Conservation (phyloP, 2,888 invertebrate genomes). For the Cetonia aurata region DNA sequence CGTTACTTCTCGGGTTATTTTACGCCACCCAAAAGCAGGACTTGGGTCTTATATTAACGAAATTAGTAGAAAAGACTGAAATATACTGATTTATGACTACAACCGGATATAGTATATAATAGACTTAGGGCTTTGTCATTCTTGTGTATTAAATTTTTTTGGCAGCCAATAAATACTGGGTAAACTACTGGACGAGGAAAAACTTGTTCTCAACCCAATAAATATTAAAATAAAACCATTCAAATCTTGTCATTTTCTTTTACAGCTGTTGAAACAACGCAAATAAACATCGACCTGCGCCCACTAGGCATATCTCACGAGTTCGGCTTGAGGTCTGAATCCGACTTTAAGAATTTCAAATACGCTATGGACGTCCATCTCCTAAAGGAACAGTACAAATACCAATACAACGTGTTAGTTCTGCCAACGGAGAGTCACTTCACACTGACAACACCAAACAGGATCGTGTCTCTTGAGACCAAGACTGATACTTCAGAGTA, state of each 20-base stretch:
- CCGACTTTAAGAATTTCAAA: conserved; percentile 71
- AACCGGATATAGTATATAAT: too few relatives aligned
- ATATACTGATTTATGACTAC: too few relatives aligned
- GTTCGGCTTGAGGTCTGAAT: conserved; percentile 78
- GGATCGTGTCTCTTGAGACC: conserved; percentile 76
- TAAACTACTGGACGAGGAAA: too few relatives aligned
- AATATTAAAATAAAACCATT: too few relatives aligned
- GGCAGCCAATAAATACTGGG: too few relatives aligned
- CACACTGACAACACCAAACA: conserved; percentile 76
- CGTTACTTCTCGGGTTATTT: too few relatives aligned
- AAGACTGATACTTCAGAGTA: conserved; percentile 52
- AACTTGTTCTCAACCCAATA: too few relatives aligned
- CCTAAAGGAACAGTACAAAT: conserved; percentile 78
- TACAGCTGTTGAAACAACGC: conserved; percentile 60
- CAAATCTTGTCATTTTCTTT: not conserved
- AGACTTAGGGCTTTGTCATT: too few relatives aligned
- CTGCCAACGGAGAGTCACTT: conserved; percentile 76
- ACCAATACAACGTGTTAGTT: conserved; percentile 76
- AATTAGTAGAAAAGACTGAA: too few relatives aligned
- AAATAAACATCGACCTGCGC: conserved; percentile 78
- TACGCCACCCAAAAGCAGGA: too few relatives aligned
- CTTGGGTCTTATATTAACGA: too few relatives aligned
- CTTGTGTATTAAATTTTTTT: too few relatives aligned
- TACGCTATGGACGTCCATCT: conserved; percentile 81
- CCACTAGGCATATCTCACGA: conserved; percentile 82